Conservation (phyloP, 2,797 vertebrate genomes). For the Mormyrus proboscirostris region DNA sequence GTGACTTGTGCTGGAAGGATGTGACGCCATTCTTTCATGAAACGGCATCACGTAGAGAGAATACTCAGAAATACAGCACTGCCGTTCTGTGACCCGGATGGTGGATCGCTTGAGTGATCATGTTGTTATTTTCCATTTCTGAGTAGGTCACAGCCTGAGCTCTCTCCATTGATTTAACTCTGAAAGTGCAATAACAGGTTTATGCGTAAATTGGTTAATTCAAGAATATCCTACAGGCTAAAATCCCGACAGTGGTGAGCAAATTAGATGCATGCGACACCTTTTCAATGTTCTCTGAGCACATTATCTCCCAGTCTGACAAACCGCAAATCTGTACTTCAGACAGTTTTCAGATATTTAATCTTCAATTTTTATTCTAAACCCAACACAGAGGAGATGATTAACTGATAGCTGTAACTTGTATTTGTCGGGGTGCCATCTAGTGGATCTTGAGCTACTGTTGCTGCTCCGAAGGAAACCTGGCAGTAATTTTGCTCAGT, state of each 20-base stretch:
- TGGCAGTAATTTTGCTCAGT: background rate
- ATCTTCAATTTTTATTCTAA: constrained; percentile 8
- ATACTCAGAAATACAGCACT: background rate
- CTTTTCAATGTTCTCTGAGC: background rate
- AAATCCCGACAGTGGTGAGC: background rate
- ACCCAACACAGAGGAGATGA: background rate
- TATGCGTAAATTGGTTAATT: background rate
- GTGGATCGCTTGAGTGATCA: background rate
- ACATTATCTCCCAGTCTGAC: background rate
- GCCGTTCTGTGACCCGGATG: background rate
- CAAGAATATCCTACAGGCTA: background rate
- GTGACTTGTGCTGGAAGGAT: background rate
- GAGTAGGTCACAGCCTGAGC: background rate
- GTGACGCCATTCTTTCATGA: background rate
- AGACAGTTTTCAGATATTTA: background rate
- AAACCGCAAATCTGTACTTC: background rate
- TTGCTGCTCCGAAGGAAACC: background rate
- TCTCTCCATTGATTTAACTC: background rate
- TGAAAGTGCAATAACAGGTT: background rate
- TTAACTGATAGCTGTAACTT: background rate
- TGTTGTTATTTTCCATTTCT: background rate
- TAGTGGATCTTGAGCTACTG: constrained; percentile 22
- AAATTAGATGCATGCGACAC: background rate
- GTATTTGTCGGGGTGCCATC: constrained; percentile 23
- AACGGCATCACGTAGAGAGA: background rate